Conservation (phyloP, 2,888 invertebrate genomes). For the Halictus quadricinctus region DNA sequence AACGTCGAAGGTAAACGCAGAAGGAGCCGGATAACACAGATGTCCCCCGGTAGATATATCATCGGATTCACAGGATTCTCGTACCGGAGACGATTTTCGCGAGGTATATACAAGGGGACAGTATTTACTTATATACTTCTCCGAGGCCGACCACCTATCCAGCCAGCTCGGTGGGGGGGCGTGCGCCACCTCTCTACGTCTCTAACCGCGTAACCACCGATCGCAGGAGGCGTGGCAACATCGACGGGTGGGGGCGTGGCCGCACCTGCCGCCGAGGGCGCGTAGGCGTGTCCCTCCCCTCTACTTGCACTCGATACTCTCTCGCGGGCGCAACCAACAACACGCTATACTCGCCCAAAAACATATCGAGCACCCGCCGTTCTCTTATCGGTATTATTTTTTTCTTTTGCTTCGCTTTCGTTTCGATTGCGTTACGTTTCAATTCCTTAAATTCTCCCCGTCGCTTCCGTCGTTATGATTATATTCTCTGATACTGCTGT, state of each 20-base stretch:
- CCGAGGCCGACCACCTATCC: neutral
- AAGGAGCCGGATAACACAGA: neutral
- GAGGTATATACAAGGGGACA: constrained; percentile 54
- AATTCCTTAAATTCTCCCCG: neutral
- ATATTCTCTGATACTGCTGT: neutral
- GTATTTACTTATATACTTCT: constrained; percentile 11
- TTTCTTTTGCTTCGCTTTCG: neutral
- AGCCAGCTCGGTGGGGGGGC: neutral
- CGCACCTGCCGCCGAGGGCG: neutral
- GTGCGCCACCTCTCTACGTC: neutral
- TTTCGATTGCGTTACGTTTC: neutral
- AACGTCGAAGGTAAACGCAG: constrained; percentile 32
- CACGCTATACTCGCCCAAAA: neutral
- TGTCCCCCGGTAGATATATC: constrained; percentile 6
- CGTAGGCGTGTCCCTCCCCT: neutral
- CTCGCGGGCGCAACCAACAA: neutral
- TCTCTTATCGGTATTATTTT: neutral
- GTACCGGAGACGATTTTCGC: constrained; percentile 42
- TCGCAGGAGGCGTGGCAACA: neutral
- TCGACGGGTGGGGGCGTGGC: neutral
- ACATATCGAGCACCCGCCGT: neutral
- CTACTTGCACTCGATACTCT: neutral
- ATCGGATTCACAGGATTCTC: constrained; percentile 35
- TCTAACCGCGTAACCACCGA: neutral
- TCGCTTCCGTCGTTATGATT: neutral